Evolutionary conservation across 2,888 invertebrate species (phyloP), one percentile per base, ranked within the genome.

Genomic region (Meandrusa payeni): DNA sequence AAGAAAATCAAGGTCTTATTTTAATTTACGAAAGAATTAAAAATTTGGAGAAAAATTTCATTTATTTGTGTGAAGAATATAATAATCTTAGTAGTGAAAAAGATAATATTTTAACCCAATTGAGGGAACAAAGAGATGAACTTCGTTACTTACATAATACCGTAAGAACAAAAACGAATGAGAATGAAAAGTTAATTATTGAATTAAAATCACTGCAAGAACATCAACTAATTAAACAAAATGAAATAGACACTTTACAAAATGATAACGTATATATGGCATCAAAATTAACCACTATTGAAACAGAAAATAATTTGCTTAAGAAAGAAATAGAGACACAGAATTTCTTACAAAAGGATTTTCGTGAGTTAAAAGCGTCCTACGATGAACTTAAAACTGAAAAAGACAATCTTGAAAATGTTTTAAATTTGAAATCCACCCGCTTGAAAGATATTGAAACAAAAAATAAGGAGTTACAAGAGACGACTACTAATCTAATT

Each of bases 281-380:
- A 57, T 48, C 44, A 15, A 57, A 53, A 44, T 56, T 82, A 32
- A 49, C 59, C 24, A 13, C 54, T 9, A 48, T 68, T 1, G 65
- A 55, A 59, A 70, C 64, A 50, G 72, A 81, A 58, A 78, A 69
- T 43, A 46, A 43, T n/a, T 64, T 54, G 5, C 59, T 80, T 29
- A 23, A 59, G 4, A 51, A 69, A 37, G 73, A 65, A 57, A 39
- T 82, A 1, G 64, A 68, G 50, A 33, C 64, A 22, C 71, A 68
- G 47, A 63, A 73, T 55, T 15, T 10, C 9, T 51, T 80, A 54
- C 59, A 76, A 61, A 52, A 31, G 6, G 64, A 79, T 26, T 71
- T 64, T 19, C 46, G 64, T 13, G 48, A 65, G 22, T 46, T 85
- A 28, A 69, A 69, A 59, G 44, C 13, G 29, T 56, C 57, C 2